phyloP scores from a whole-genome alignment of 2,888 invertebrate genomes.

The Ochropacha duplaris region DNA sequence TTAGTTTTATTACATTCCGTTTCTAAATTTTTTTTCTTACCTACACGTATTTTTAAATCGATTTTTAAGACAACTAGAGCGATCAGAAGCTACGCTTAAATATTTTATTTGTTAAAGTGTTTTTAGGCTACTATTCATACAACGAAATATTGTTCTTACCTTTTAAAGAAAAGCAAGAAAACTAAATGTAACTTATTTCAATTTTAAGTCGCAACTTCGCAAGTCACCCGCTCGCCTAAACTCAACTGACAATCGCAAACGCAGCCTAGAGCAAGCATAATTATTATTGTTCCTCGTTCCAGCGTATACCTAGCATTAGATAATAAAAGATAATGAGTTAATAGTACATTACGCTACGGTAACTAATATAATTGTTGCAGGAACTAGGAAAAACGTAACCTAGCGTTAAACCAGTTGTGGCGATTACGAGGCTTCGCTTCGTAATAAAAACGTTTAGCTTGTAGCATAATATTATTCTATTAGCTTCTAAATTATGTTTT shows the following conservation, averaged over 20 bases:
- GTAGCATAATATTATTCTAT: background rate
- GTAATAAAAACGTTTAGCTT: background rate
- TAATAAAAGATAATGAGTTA: background rate
- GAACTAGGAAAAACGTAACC: slow-evolving; percentile 1
- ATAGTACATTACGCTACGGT: background rate
- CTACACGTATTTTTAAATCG: background rate
- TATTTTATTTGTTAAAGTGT: too few relatives aligned
- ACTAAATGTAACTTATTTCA: too few relatives aligned
- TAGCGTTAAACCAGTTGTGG: background rate
- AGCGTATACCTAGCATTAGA: background rate
- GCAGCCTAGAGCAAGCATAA: background rate
- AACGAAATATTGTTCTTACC: too few relatives aligned
- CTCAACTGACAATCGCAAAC: background rate
- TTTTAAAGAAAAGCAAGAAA: too few relatives aligned
- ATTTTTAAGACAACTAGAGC: too few relatives aligned
- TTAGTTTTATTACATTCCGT: background rate
- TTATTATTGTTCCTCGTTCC: background rate
- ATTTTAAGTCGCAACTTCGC: too few relatives aligned
- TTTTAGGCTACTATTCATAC: too few relatives aligned
- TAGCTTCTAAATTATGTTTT: too few relatives aligned
- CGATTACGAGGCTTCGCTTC: background rate
- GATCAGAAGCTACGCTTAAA: too few relatives aligned
- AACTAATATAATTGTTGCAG: background rate
- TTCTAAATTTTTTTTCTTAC: background rate
- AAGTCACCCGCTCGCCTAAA: background rate